Evolutionary conservation across 2,888 invertebrate species (phyloP), one percentile per base, ranked within the genome.

Genomic region (Eucriotettix oculatus): DNA sequence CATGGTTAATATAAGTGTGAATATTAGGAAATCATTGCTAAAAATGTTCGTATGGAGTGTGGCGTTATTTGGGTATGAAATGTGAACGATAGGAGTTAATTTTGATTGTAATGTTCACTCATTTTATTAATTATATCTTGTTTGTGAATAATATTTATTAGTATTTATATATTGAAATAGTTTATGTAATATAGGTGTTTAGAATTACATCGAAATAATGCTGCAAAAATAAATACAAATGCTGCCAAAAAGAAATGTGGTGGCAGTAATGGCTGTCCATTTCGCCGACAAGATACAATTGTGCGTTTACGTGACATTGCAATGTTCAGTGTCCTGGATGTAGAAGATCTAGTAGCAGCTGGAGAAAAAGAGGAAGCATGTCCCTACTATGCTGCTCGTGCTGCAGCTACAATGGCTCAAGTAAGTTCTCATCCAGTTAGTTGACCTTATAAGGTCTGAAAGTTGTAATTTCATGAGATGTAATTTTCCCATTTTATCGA

Each of bases 351-450:
- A 59, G 84, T 88, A 0, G 75, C 74, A 53, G 75, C 76, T 66
- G 91, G 86, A 0, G 81, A 82, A 68, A 75, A 81, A 63, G 68
- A 84, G 57, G 83, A 85, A 64, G 90, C 90, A 0, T 99, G 99
- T 73, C 92, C 97, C 0, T 99, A 98, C 76, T 99, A 97, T 74
- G 89, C 92, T 0, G 81, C 89, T 1, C 80, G 96, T 67, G 81
- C 83, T 70, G 88, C 94, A 9, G 77, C 90, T 41, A 81, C 85
- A 64, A 84, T 90, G 71, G 90, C 95, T 10, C 90, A 98, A 71
- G 73, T 81, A 62, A 9, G 58, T 7, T 5, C 7, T 29, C 29
- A 29, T 29, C 29, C 29, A 29, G 7, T 29, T 29, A 29, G 7
- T n/a, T n/a, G n/a, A n/a, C n/a, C n/a, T n/a, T n/a, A n/a, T n/a